Base-by-base conservation (phyloP, 2,888 invertebrate genomes). In the Poecilobothrus nobilitatus region DNA sequence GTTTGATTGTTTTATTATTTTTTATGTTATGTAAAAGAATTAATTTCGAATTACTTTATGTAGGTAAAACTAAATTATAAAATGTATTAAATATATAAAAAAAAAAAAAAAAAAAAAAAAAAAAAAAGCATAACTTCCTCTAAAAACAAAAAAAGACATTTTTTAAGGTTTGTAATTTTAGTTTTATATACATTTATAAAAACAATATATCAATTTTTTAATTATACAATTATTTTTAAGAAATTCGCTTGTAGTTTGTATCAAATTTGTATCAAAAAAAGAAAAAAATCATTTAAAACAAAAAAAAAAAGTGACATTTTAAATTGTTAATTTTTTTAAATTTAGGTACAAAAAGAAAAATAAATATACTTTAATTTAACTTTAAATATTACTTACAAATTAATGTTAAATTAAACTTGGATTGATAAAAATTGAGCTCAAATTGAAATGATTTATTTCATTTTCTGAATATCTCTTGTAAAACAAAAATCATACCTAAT, bases 21-120 rank as follows among this genome's bases (percentile, higher is more conserved):
- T 53, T 53, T 53, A 53, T 53, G 53, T 53, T 53, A 53, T 53
- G 53, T 53, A 53, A 53, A 53, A 53, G n/a, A 53, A 53, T 27
- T 27, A 27, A 27, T 53, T 53, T 18, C 53, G 2, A 53, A 53
- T 53, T 37, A 37, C 7, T 37, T 53, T 53, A 53, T 18, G 53
- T 53, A 53, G 53, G 53, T 53, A 53, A 53, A 53, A 53, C 18
- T 53, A 53, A 53, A 53, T 53, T 53, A 53, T 53, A 9, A 53
- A 18, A 12, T 53, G n/a, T 53, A 53, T 53, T 53, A 53, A 53
- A 53, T 53, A 53, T 53, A 18, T 53, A 18, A 12, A 53, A 53
- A 53, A 53, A 53, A 37, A 37, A 37, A 37, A 37, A 37, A 8
- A 37, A 37, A 37, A 10, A 37, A 10, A 8, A 1, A 10, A 37